Base-by-base conservation (phyloP, 35 echinoderm and acorn worm species). In the Apostichopus parvimensis region DNA sequence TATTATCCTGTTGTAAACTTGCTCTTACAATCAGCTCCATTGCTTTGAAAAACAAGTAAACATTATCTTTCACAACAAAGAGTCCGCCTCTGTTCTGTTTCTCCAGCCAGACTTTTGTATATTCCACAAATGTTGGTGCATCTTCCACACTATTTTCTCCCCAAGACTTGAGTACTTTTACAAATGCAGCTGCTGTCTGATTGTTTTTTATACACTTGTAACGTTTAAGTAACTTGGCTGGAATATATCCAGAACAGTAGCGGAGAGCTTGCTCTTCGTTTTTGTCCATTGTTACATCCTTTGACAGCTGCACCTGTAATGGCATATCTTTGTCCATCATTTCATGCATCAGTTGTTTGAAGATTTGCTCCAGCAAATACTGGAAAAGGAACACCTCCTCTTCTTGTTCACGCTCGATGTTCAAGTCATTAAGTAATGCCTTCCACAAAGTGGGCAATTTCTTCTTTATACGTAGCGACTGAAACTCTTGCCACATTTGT, bases 31-130 rank as follows among this genome's bases (percentile, higher is more conserved):
- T 26, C 10, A 64, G 6, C 21, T 89, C 65, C 87, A 89, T 72
- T n/a, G 25, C 87, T 14, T 73, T 64, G 56, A 89, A 89, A 70
- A 89, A 89, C 6, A 18, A 15, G 34, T 18, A 89, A 64, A 89
- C 87, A 53, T 68, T 53, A 89, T 89, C 87, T 23, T 64, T 70
- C 56, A 89, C 64, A 15, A 55, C 8, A 73, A 89, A 89, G 22
- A 89, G 87, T 8, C 87, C 87, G 8, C 87, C 87, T 89, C 87
- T 64, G 25, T 70, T 28, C 26, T 89, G 87, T 57, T 89, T 89
- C 26, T 89, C 12, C 10, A 89, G 57, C 87, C 87, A 89, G 22
- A 55, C 57, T 73, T 13, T 72, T 11, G 87, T 89, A 53, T 89
- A 89, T 21, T 5, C 64, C 68, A 13, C 26, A 70, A 73, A 68